phyloP scores from a whole-genome alignment of 2,797 vertebrate species.

The Atherinosoma microstoma region DNA sequence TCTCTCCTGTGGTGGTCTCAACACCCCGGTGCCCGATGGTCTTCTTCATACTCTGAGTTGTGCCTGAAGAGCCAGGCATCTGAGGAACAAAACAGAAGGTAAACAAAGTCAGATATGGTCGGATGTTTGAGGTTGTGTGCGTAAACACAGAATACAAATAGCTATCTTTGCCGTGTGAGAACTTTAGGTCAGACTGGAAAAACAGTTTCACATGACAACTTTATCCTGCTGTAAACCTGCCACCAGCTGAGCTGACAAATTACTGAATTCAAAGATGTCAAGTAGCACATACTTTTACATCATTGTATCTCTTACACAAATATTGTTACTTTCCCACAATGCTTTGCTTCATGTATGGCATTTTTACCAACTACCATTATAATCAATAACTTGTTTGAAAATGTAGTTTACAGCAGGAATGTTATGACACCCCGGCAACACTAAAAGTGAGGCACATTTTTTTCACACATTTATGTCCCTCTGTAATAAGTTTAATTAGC shows the following conservation, averaged over 20 bases:
- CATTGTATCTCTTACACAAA: too few relatives aligned
- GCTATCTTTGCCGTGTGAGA: conserved; percentile 1
- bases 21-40: conserved; percentile 94
- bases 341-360: neutral
- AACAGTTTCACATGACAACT: conserved; percentile 30
- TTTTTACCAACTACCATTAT: neutral
- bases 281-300: too few relatives aligned
- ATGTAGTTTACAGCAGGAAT: neutral
- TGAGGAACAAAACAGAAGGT: conserved; percentile 53
- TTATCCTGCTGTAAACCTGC: neutral
- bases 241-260: neutral
- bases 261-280: neutral
- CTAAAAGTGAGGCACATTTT: too few relatives aligned
- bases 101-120: conserved; percentile 5
- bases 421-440: neutral
- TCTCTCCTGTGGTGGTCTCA: conserved; percentile 94
- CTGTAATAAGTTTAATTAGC: neutral
- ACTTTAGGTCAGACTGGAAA: conserved; percentile 4
- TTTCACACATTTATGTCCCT: neutral
- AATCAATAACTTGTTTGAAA: neutral
- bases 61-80: conserved; percentile 85
- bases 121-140: neutral
- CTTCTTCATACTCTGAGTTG: conserved; percentile 91
- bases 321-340: neutral
- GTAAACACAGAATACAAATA: conserved; percentile 28